These are phyloP conservation scores for Scarus forsteni DNA, from an alignment of 2,797 vertebrate genomes.

Conservation along the genomic window DNA sequence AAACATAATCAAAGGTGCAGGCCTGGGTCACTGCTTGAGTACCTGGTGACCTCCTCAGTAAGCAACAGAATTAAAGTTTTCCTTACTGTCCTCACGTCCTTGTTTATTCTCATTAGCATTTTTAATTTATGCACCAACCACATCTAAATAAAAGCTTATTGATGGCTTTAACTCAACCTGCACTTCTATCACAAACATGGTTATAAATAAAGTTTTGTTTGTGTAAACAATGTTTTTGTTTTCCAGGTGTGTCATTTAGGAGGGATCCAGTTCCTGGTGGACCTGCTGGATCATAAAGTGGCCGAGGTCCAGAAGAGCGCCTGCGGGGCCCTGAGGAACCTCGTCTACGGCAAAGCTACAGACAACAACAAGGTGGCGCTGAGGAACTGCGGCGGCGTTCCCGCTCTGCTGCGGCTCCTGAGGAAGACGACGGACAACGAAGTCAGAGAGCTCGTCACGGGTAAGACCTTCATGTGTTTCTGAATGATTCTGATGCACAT, in stretches of 20 bases:
- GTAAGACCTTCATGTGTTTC: conserved; percentile 71
- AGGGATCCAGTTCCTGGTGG: conserved; percentile 96
- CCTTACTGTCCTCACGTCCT: too few species aligned
- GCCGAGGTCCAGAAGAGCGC: conserved; percentile 96
- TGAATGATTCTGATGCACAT: too few species aligned
- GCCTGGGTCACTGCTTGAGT: too few species aligned
- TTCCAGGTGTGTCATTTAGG: conserved; percentile 93
- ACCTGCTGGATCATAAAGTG: conserved; percentile 94
- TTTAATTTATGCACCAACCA: too few species aligned
- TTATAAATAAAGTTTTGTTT: neutral
- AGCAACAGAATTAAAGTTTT: too few species aligned
- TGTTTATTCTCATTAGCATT: too few species aligned
- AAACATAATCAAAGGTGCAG: too few species aligned
- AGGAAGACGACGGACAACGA: conserved; percentile 95
- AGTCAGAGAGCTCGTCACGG: conserved; percentile 95
- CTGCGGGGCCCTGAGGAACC: conserved; percentile 95
- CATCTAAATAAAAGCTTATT: too few species aligned
- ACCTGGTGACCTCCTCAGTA: too few species aligned
- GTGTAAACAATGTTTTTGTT: neutral
- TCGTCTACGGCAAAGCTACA: conserved; percentile 96
- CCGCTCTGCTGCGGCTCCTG: conserved; percentile 93
- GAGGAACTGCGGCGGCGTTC: conserved; percentile 96
- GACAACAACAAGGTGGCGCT: conserved; percentile 98
- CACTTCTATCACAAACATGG: too few species aligned
- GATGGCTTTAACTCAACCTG: too few species aligned